Evolutionary conservation across 2,113 vertebrate species (phyloP).

Genomic region (Emberiza fucata): DNA sequence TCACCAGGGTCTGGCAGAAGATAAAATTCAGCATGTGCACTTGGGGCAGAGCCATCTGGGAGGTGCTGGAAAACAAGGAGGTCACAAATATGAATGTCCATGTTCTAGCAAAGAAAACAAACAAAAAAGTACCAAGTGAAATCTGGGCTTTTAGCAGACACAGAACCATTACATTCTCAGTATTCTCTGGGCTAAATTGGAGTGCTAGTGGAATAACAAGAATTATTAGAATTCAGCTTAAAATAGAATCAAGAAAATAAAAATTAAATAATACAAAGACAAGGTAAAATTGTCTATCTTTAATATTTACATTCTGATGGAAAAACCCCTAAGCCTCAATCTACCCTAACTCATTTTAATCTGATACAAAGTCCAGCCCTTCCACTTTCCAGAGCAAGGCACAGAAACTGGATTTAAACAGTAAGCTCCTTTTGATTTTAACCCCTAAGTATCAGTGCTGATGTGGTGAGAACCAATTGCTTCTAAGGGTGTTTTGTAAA

Average conservation of each 20-base stretch:
- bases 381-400: background rate
- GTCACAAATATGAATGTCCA: slow-evolving; percentile 59
- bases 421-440: background rate
- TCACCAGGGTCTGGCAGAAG: slow-evolving; percentile 78
- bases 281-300: background rate
- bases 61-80: slow-evolving; percentile 69
- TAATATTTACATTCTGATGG: background rate
- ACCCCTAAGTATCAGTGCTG: background rate
- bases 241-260: background rate
- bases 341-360: background rate
- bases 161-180: background rate
- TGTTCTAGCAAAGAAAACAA: slow-evolving; percentile 52
- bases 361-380: background rate
- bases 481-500: background rate
- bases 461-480: background rate
- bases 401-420: background rate
- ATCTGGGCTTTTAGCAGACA: slow-evolving; percentile 12
- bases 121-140: slow-evolving; percentile 26
- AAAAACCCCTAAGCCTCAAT: background rate
- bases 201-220: background rate
- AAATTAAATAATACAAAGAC: slow-evolving; percentile 19
- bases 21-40: slow-evolving; percentile 80
- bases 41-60: slow-evolving; percentile 82
- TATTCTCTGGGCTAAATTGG: background rate
- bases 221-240: background rate